Conservation (phyloP, 2,113 vertebrate genomes). For the Gnathonemus longibarbis region DNA sequence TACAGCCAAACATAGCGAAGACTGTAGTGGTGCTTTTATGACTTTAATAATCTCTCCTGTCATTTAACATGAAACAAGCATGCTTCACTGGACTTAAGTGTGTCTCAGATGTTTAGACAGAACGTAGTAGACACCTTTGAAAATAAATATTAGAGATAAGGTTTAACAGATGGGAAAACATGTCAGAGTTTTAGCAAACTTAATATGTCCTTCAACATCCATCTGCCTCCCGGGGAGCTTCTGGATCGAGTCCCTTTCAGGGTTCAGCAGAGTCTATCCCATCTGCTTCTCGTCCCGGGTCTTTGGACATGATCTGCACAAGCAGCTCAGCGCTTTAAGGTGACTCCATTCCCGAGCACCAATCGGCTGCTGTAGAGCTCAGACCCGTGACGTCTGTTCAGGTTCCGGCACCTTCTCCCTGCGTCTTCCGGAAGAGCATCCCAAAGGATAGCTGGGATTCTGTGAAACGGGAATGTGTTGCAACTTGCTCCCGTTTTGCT, state of each 20-base stretch:
- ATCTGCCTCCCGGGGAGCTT: not conserved
- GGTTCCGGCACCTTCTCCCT: not conserved
- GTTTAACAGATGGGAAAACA: not conserved
- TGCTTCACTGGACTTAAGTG: not conserved
- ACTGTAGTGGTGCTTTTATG: not conserved
- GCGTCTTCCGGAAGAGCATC: not conserved
- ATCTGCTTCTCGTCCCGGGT: not conserved
- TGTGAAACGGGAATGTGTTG: not conserved
- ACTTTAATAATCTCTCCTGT: not conserved
- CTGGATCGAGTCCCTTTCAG: not conserved
- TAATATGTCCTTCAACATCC: not conserved
- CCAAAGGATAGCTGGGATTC: not conserved
- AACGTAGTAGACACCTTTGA: not conserved
- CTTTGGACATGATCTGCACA: not conserved
- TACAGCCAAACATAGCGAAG: not conserved
- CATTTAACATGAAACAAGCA: not conserved
- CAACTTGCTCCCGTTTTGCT: not conserved
- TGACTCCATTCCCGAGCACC: not conserved
- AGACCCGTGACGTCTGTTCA: not conserved
- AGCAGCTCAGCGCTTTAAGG: not conserved
- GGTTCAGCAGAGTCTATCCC: not conserved
- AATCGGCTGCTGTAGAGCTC: not conserved
- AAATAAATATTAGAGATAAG: not conserved
- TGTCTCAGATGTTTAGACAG: not conserved
- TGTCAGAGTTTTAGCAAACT: not conserved